Evolutionary conservation across 2,888 invertebrate genomes (phyloP).

Genomic region (Dryocosmus kuriphilus): DNA sequence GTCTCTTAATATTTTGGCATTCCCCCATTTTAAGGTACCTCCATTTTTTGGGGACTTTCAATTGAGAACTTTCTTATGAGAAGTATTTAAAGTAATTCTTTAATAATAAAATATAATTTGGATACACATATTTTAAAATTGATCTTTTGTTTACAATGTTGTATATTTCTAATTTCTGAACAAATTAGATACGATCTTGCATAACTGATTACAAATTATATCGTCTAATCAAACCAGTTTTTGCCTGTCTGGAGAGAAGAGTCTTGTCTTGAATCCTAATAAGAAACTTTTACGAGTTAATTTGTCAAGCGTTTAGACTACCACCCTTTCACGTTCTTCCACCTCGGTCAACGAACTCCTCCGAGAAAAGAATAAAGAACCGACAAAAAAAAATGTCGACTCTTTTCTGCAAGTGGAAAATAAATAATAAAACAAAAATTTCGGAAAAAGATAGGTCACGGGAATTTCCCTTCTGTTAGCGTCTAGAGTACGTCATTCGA

Average conservation of each 20-base stretch:
- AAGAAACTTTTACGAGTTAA: neutral
- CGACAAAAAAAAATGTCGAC: neutral
- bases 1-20: no score
- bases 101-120: neutral
- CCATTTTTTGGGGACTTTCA: no score
- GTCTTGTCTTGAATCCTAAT: constrained; percentile 7
- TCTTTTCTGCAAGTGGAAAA: neutral
- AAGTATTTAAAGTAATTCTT: neutral
- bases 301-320: constrained; percentile 17
- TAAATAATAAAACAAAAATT: constrained; percentile 13
- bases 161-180: constrained; percentile 44
- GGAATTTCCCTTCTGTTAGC: constrained; percentile 33
- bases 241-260: neutral
- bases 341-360: constrained; percentile 7
- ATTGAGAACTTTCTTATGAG: no score
- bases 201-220: constrained; percentile 41
- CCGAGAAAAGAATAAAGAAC: constrained; percentile 10
- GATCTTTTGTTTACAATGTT: neutral
- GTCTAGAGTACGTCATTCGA: constrained; percentile 14
- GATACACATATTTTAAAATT: neutral
- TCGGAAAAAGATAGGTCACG: neutral
- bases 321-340: neutral
- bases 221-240: constrained; percentile 28
- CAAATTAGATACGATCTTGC: neutral
- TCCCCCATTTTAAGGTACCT: no score